phyloP scores from a whole-genome alignment of 2,797 vertebrate genomes.

The Sylvilagus floridanus region DNA sequence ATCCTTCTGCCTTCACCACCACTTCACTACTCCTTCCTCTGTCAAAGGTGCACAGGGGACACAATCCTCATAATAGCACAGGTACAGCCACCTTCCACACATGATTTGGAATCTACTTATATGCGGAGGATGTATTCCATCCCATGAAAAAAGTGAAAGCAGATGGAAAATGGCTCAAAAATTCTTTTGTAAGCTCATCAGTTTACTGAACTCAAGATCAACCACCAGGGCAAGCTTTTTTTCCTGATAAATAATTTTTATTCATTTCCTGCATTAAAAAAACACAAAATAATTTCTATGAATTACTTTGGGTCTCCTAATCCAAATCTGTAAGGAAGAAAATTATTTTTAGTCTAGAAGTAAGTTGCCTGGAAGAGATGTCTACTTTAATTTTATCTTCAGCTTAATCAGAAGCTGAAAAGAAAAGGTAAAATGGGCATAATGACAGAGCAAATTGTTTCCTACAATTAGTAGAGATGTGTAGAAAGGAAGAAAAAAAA shows the following conservation, averaged over 20 bases:
- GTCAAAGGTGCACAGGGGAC: neutral
- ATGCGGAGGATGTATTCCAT: neutral
- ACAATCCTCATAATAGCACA: neutral
- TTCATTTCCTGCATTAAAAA: too few species aligned
- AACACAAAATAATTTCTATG: too few species aligned
- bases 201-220: neutral
- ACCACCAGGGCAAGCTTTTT: neutral
- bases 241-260: neutral
- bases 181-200: neutral
- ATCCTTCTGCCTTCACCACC: neutral
- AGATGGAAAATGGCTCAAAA: neutral
- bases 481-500: neutral
- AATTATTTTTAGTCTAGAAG: too few species aligned
- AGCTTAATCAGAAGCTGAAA: neutral
- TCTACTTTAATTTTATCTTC: neutral
- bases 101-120: neutral
- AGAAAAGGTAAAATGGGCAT: neutral
- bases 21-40: neutral
- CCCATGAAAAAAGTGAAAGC: neutral
- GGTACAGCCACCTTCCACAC: neutral
- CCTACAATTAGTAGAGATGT: neutral
- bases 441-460: constrained; percentile 12
- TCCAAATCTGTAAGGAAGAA: too few species aligned
- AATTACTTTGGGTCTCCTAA: too few species aligned
- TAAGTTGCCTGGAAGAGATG: too few species aligned